Conservation (phyloP, 2,797 vertebrate species). For the Rhynchotus rufescens region DNA sequence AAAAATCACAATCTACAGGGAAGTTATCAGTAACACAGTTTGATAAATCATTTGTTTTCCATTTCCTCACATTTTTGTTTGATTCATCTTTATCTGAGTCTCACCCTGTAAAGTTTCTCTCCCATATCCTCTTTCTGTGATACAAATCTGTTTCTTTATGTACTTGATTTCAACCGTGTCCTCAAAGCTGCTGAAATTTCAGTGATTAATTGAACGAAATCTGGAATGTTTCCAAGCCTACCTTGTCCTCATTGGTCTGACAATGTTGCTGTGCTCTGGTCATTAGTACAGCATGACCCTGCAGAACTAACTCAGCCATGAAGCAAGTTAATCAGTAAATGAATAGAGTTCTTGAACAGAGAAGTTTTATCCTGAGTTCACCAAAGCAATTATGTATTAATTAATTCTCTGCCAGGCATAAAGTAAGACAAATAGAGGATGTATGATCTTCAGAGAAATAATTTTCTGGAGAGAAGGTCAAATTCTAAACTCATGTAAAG, state of each 20-base stretch:
- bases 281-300: conserved; percentile 68
- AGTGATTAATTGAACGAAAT: conserved; percentile 65
- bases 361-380: conserved; percentile 65
- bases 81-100: not conserved
- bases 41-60: not conserved
- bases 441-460: conserved; percentile 63
- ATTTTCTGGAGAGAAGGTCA: conserved; percentile 56
- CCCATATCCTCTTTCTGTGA: not conserved
- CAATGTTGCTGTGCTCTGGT: conserved; percentile 45
- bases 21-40: not conserved
- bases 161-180: conserved; percentile 48
- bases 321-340: conserved; percentile 79
- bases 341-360: conserved; percentile 61
- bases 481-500: conserved; percentile 53
- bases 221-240: conserved; percentile 63
- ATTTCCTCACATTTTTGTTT: conserved; percentile 3
- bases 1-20: not conserved
- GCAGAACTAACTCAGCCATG: conserved; percentile 70
- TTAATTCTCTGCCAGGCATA: conserved; percentile 67
- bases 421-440: conserved; percentile 72
- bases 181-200: conserved; percentile 52
- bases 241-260: conserved; percentile 60
- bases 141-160: not conserved
- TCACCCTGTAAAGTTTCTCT: not conserved
- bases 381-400: conserved; percentile 67